These are phyloP conservation scores for Nemoura dubitans DNA, from an alignment of 2,888 invertebrate genomes.

Conservation along the genomic window DNA sequence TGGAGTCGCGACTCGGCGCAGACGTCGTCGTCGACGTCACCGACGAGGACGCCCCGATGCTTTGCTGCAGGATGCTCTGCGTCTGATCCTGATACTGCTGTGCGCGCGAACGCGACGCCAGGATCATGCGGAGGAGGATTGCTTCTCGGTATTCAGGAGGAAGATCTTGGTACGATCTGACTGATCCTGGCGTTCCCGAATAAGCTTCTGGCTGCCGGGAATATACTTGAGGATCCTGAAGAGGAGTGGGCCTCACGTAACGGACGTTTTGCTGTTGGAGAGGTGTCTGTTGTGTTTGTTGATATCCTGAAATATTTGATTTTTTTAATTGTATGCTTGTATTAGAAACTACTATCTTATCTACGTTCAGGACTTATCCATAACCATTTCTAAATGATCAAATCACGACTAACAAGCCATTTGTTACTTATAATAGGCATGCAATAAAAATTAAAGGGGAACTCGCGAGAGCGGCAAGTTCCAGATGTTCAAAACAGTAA, in stretches of 20 bases:
- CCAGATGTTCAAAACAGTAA: not conserved
- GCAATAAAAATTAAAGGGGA: too few species aligned
- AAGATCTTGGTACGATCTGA: slow-evolving; percentile 41
- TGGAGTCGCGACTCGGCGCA: slow-evolving; percentile 13
- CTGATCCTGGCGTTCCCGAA: slow-evolving; percentile 17
- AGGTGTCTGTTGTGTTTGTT: slow-evolving; percentile 13
- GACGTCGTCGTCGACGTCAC: slow-evolving; percentile 26
- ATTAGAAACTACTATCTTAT: not conserved
- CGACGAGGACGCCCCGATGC: slow-evolving; percentile 15
- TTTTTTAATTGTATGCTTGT: too few species aligned
- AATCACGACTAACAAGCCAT: not conserved
- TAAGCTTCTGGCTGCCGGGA: slow-evolving; percentile 18
- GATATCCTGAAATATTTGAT: slow-evolving; percentile 18
- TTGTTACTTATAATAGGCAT: too few species aligned
- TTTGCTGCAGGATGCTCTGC: slow-evolving; percentile 31
- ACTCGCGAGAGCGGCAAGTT: not conserved
- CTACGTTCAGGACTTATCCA: not conserved
- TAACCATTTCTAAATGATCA: not conserved
- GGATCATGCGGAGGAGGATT: slow-evolving; percentile 47
- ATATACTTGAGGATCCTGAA: slow-evolving; percentile 39
- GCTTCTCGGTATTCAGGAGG: slow-evolving; percentile 49
- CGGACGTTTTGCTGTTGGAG: not conserved
- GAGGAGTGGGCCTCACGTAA: slow-evolving; percentile 33
- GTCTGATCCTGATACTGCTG: slow-evolving; percentile 39
- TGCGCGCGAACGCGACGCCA: slow-evolving; percentile 46